These are phyloP conservation scores for Nycticryphes semicollaris DNA, from an alignment of 2,113 vertebrate species.

Conservation along the genomic window DNA sequence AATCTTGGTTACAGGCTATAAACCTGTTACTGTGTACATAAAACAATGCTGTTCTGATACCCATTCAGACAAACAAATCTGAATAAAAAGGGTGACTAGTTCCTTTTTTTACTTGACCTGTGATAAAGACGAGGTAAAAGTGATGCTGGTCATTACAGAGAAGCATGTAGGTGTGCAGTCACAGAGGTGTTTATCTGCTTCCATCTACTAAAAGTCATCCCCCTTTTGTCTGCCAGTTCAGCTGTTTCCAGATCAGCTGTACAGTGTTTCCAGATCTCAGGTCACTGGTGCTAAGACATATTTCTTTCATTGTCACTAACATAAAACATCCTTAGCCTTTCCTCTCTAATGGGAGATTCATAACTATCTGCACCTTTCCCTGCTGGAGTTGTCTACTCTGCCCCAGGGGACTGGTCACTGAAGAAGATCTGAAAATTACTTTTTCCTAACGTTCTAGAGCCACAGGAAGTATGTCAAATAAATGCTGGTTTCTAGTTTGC, in stretches of 20 bases:
- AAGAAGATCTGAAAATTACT: background rate
- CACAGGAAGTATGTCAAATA: background rate
- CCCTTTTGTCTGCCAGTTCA: background rate
- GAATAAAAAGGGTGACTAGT: background rate
- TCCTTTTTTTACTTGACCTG: background rate
- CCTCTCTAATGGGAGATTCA: background rate
- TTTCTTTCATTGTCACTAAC: background rate
- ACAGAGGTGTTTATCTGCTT: background rate
- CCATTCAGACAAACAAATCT: background rate
- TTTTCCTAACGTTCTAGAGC: background rate
- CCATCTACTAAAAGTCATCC: background rate
- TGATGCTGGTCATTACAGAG: background rate
- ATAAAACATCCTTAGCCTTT: background rate
- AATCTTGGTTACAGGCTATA: background rate
- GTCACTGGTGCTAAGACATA: background rate
- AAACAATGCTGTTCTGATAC: background rate
- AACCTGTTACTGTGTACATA: background rate
- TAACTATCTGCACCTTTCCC: background rate
- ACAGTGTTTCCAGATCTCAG: background rate
- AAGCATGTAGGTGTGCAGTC: background rate
- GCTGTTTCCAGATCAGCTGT: background rate
- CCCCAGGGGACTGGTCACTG: background rate
- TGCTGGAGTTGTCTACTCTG: background rate
- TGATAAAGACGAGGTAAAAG: background rate
- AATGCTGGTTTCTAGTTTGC: background rate